Evolutionary conservation across 2,888 invertebrate species (phyloP).

Genomic region (Drosophila austrosaltans): DNA sequence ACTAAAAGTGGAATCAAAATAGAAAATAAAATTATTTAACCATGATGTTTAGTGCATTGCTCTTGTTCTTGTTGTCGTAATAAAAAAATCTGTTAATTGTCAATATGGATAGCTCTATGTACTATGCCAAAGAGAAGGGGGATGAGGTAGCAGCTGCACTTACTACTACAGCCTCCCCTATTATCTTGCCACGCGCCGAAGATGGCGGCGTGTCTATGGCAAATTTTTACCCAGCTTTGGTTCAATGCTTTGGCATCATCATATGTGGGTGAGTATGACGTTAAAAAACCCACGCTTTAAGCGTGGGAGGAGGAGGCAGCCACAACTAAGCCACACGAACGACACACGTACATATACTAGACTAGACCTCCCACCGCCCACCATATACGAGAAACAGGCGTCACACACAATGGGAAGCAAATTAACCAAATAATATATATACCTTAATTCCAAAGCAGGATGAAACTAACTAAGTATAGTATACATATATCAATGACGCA

Average conservation of each 20-base stretch:
- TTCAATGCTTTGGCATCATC: slow-evolving; percentile 96
- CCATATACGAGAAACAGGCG: too few relatives aligned
- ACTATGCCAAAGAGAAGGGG: slow-evolving; percentile 56
- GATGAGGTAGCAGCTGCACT: slow-evolving; percentile 36
- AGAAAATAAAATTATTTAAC: neutral
- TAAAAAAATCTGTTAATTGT: neutral
- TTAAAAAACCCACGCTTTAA: neutral
- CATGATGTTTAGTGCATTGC: slow-evolving; percentile 36
- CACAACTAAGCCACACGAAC: too few relatives aligned
- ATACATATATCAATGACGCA: too few relatives aligned
- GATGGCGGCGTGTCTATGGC: slow-evolving; percentile 85
- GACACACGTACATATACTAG: too few relatives aligned
- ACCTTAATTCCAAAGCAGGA: too few relatives aligned
- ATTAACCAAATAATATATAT: too few relatives aligned
- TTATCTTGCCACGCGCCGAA: slow-evolving; percentile 54
- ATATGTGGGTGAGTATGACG: slow-evolving; percentile 90
- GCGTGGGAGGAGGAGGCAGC: neutral
- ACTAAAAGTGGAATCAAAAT: too few relatives aligned
- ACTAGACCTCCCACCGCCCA: too few relatives aligned
- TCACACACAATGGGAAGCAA: too few relatives aligned
- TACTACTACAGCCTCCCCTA: slow-evolving; percentile 19
- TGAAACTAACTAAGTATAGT: too few relatives aligned
- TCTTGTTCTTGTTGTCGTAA: slow-evolving; percentile 3
- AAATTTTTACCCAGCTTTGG: slow-evolving; percentile 94
- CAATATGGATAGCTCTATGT: slow-evolving; percentile 78